Evolutionary conservation across 2,113 vertebrate species (phyloP).

Genomic region (Cynocephalus volans): DNA sequence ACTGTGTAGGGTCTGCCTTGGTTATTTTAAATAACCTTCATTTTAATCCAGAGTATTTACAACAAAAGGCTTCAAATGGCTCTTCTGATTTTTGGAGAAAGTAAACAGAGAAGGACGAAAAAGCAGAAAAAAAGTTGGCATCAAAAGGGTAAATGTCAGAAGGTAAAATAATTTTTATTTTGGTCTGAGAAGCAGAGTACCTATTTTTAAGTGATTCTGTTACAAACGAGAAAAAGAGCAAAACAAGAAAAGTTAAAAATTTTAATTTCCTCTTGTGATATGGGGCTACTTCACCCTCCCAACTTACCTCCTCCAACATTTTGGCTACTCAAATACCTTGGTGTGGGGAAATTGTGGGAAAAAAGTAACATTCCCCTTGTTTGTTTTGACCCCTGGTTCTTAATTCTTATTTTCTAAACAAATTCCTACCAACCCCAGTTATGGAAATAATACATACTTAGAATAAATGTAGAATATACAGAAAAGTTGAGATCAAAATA

Average conservation of each 20-base stretch:
- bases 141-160: not conserved
- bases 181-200: not conserved
- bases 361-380: not conserved
- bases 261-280: not conserved
- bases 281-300: not conserved
- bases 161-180: constrained; percentile 37
- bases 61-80: not conserved
- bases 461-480: not conserved
- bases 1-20: not conserved
- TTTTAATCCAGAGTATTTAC: constrained; percentile 28
- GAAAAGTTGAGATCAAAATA: not conserved
- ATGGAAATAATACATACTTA: not conserved
- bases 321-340: not conserved
- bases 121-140: not conserved
- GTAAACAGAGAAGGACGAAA: constrained; percentile 27
- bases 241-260: constrained; percentile 2
- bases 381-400: not conserved
- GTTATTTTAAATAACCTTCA: constrained; percentile 41
- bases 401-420: constrained; percentile 48
- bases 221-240: not conserved
- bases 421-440: not conserved
- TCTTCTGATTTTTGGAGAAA: constrained; percentile 39
- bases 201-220: constrained; percentile 7
- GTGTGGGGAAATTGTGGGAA: not conserved
- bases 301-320: not conserved